Conservation (phyloP, 37 sponge, comb jelly and placozoan species). For the Eunapius fragilis region DNA sequence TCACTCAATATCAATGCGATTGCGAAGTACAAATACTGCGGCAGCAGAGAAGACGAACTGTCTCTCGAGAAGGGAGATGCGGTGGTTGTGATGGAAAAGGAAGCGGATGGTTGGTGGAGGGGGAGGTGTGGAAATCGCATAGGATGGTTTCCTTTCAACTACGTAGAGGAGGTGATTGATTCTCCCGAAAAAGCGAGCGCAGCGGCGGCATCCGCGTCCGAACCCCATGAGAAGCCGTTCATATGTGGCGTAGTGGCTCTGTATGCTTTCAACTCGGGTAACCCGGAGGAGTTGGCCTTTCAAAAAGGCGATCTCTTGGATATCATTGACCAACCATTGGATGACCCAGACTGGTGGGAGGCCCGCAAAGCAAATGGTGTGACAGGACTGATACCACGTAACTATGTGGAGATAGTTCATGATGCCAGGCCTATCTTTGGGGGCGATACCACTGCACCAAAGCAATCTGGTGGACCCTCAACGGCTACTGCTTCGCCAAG, state of each 20-base stretch:
- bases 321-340: slow-evolving; percentile 78
- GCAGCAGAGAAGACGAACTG: slow-evolving; percentile 83
- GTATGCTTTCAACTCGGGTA: slow-evolving; percentile 81
- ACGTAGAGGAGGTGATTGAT: slow-evolving; percentile 75
- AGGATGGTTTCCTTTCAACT: slow-evolving; percentile 96
- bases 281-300: slow-evolving; percentile 83
- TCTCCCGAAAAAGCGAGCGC: neutral
- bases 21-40: slow-evolving; percentile 77
- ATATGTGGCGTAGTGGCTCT: slow-evolving; percentile 77
- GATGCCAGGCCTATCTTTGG: slow-evolving; percentile 57
- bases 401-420: slow-evolving; percentile 83
- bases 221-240: slow-evolving; percentile 40
- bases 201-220: too few species aligned
- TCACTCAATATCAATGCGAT: slow-evolving; percentile 67
- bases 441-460: neutral
- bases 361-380: slow-evolving; percentile 61
- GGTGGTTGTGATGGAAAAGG: slow-evolving; percentile 87
- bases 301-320: slow-evolving; percentile 83
- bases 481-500: neutral
- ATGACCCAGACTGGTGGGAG: slow-evolving; percentile 96
- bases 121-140: slow-evolving; percentile 66
- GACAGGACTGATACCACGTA: slow-evolving; percentile 83
- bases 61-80: slow-evolving; percentile 83
- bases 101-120: slow-evolving; percentile 97
- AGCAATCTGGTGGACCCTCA: neutral